Conservation (phyloP, 2,797 vertebrate species). For the Neoniphon sammara region DNA sequence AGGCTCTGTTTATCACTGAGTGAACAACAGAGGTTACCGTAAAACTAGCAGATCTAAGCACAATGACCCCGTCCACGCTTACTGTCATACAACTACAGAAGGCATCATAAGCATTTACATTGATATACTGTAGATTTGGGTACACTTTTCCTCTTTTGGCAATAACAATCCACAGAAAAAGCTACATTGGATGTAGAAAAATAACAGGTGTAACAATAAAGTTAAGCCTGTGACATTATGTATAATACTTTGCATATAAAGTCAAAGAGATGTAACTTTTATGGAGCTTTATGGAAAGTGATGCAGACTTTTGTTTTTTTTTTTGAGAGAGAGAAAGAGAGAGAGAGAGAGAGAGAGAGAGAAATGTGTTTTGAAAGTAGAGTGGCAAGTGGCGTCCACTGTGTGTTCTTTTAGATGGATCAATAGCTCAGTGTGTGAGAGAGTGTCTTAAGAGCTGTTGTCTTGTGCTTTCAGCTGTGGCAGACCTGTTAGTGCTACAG, state of each 20-base stretch:
- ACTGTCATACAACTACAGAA: conserved; percentile 9
- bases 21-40: conserved; percentile 56
- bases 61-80: conserved; percentile 58
- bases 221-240: conserved; percentile 47
- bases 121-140: conserved; percentile 7
- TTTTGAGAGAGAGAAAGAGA: too few species aligned
- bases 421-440: conserved; percentile 91
- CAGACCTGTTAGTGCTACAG: conserved; percentile 90
- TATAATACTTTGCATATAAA: conserved; percentile 39
- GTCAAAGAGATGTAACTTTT: background rate
- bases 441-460: conserved; percentile 94
- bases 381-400: conserved; percentile 84
- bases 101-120: background rate
- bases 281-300: conserved; percentile 56
- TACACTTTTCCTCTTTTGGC: conserved; percentile 22
- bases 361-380: conserved; percentile 85
- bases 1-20: conserved; percentile 72
- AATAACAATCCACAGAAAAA: too few species aligned
- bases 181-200: background rate
- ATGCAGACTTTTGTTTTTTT: conserved; percentile 50
- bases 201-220: background rate
- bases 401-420: conserved; percentile 90
- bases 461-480: conserved; percentile 88
- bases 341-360: conserved; percentile 53
- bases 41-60: conserved; percentile 63